phyloP scores from a whole-genome alignment of 1,140 invertebrate species.

The Drosophila neocordata region DNA sequence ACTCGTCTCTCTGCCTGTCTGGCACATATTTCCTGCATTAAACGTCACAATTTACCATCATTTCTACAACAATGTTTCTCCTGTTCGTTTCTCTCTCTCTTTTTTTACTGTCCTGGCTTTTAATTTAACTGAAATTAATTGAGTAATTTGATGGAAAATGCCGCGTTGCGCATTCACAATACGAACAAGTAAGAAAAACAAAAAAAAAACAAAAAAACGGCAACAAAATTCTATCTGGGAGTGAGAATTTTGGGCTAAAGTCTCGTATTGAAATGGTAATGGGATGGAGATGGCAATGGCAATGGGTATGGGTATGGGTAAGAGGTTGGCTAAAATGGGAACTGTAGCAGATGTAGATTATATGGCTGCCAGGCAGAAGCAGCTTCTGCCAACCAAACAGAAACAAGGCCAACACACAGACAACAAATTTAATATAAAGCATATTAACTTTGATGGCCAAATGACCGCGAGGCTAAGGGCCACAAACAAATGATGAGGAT shows the following conservation, averaged over 20 bases:
- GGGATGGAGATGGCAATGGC: neutral
- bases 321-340: conserved; percentile 16
- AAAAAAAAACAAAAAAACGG: conserved; percentile 31
- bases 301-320: neutral
- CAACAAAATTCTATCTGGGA: conserved; percentile 17
- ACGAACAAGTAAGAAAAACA: conserved; percentile 26
- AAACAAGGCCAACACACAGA: conserved; percentile 43
- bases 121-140: conserved; percentile 75
- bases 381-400: conserved; percentile 31
- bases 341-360: conserved; percentile 74
- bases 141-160: conserved; percentile 72
- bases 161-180: conserved; percentile 36
- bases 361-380: conserved; percentile 45
- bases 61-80: conserved; percentile 10
- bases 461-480: conserved; percentile 54
- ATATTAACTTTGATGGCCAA: conserved; percentile 76
- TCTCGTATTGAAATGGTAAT: neutral
- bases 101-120: conserved; percentile 30
- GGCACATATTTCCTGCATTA: conserved; percentile 33
- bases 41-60: conserved; percentile 29
- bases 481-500: conserved; percentile 17
- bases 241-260: neutral
- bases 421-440: conserved; percentile 78
- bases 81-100: neutral
- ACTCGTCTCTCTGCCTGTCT: neutral